Conservation (phyloP, 1,140 invertebrate species). For the Ptiloglossa arizonensis region DNA sequence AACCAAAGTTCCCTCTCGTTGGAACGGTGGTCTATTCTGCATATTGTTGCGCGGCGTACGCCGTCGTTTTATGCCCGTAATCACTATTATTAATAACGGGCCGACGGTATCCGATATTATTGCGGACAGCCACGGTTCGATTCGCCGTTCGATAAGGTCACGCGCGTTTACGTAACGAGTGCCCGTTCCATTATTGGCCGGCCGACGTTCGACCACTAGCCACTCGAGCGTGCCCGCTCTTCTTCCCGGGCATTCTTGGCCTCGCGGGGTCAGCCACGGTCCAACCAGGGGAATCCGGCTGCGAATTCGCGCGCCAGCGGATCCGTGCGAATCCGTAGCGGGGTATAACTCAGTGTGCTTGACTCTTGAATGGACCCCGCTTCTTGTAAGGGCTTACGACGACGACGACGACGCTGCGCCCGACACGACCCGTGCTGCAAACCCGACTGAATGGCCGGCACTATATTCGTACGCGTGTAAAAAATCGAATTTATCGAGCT, state of each 20-base stretch:
- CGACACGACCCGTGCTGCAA: slow-evolving; percentile 47
- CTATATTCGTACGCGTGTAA: slow-evolving; percentile 70
- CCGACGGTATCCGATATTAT: slow-evolving; percentile 34
- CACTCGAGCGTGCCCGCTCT: background rate
- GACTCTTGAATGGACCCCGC: slow-evolving; percentile 71
- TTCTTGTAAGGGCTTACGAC: slow-evolving; percentile 62
- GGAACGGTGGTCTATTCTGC: slow-evolving; percentile 1
- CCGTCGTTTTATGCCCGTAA: background rate
- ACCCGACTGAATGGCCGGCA: slow-evolving; percentile 66
- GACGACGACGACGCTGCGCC: slow-evolving; percentile 31
- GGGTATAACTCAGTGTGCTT: slow-evolving; percentile 69
- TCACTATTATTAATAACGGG: slow-evolving; percentile 46
- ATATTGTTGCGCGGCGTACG: background rate
- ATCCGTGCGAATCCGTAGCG: slow-evolving; percentile 61
- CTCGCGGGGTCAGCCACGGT: slow-evolving; percentile 41
- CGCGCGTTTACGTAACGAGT: slow-evolving; percentile 39
- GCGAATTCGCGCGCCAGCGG: slow-evolving; percentile 50
- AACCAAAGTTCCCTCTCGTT: slow-evolving; percentile 4
- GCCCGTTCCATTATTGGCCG: slow-evolving; percentile 8
- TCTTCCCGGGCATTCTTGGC: slow-evolving; percentile 32
- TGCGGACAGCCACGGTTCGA: slow-evolving; percentile 1
- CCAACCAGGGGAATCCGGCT: slow-evolving; percentile 41
- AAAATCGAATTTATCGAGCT: slow-evolving; percentile 72
- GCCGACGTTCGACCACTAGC: background rate
- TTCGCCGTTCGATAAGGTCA: slow-evolving; percentile 33